A percentile compares a stretch with the other conserved stretches of the same genome.
phyloP scores from a whole-genome alignment of 2,113 vertebrate species.

The Rostratula benghalensis region DNA sequence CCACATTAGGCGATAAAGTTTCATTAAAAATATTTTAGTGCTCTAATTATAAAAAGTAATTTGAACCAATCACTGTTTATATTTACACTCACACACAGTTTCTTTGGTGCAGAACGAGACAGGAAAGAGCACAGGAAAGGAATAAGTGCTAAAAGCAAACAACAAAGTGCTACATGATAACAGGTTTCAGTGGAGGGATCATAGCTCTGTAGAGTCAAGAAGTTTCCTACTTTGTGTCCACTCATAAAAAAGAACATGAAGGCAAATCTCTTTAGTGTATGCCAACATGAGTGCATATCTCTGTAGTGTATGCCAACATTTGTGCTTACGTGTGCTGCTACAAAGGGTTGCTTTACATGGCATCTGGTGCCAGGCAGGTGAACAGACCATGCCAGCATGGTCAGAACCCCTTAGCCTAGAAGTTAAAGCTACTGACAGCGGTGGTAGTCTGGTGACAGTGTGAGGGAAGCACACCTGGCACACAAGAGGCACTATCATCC shows the following conservation, averaged over 20 bases:
- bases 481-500: not conserved
- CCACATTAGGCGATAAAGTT: not conserved
- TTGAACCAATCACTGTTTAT: not conserved
- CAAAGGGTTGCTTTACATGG: not conserved
- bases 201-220: not conserved
- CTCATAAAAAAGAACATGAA: not conserved
- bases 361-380: not conserved
- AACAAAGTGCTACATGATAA: not conserved
- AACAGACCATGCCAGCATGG: not conserved
- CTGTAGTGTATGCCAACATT: not conserved
- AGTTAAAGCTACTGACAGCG: not conserved
- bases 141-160: not conserved
- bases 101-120: conserved; percentile 54
- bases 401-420: not conserved
- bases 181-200: not conserved
- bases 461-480: not conserved
- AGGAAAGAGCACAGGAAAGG: not conserved
- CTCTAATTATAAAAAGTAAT: conserved; percentile 41
- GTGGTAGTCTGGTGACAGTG: not conserved
- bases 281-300: not conserved
- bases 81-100: conserved; percentile 3
- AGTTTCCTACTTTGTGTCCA: not conserved
- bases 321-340: not conserved
- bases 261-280: not conserved
- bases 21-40: conserved; percentile 16